phyloP scores from a whole-genome alignment of 1,140 invertebrate species.

The Centruroides vittatus region DNA sequence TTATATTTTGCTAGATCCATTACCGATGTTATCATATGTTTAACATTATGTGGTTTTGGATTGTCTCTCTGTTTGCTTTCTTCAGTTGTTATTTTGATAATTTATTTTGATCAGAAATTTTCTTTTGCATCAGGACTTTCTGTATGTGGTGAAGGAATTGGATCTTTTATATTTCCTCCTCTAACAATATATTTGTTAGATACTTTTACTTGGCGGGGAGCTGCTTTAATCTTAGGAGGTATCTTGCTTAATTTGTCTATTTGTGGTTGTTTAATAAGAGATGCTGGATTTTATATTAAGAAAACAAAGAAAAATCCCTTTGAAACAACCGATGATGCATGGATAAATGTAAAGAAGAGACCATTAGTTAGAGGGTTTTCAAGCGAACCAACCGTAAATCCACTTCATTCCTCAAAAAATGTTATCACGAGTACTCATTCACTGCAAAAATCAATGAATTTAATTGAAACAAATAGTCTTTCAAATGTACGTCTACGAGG shows the following conservation, averaged over 20 bases:
- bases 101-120: constrained; percentile 79
- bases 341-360: background rate
- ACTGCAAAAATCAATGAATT: too few relatives aligned
- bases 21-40: constrained; percentile 46
- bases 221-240: constrained; percentile 63
- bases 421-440: too few relatives aligned
- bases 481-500: too few relatives aligned
- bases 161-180: constrained; percentile 67
- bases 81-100: constrained; percentile 84
- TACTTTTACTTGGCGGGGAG: constrained; percentile 33
- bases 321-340: too few relatives aligned
- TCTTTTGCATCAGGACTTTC: constrained; percentile 86
- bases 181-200: constrained; percentile 45
- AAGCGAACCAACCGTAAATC: background rate
- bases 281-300: constrained; percentile 17
- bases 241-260: constrained; percentile 65
- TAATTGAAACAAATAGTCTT: too few relatives aligned
- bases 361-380: background rate
- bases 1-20: constrained; percentile 38
- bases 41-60: constrained; percentile 61
- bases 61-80: constrained; percentile 75
- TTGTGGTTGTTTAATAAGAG: constrained; percentile 67
- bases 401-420: too few relatives aligned
- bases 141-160: constrained; percentile 80
- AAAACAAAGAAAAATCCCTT: too few relatives aligned